These are phyloP conservation scores for Rhinoderma darwinii DNA, from an alignment of 2,113 vertebrate species.

Conservation along the genomic window DNA sequence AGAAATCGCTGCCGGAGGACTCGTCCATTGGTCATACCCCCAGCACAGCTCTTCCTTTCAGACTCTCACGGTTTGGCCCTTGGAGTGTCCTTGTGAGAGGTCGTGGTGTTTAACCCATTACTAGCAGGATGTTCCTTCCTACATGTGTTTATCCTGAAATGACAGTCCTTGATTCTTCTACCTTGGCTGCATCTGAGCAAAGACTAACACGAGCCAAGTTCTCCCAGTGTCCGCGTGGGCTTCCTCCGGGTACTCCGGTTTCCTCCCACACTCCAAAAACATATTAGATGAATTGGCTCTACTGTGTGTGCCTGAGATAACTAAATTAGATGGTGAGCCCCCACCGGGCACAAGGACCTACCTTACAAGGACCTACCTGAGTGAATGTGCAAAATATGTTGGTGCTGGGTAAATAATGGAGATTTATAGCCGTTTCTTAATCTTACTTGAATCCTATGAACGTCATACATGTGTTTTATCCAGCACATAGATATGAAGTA, in stretches of 20 bases:
- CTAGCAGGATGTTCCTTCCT: not conserved
- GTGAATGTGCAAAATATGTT: not conserved
- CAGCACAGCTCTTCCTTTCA: not conserved
- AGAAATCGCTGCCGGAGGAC: constrained; percentile 41
- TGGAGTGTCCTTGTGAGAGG: constrained; percentile 19
- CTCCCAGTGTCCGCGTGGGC: not conserved
- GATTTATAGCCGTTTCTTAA: not conserved
- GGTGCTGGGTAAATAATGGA: not conserved
- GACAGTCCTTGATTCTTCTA: constrained; percentile 21
- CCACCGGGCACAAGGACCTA: not conserved
- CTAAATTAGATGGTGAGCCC: not conserved
- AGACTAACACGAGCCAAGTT: not conserved
- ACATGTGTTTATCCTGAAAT: not conserved
- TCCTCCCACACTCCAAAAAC: not conserved
- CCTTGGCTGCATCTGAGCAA: not conserved
- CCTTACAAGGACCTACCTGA: no score
- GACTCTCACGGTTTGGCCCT: not conserved
- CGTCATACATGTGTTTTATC: no score
- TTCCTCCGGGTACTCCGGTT: not conserved
- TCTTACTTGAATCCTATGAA: not conserved
- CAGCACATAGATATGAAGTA: not conserved
- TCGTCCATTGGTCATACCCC: not conserved
- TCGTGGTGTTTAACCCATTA: constrained; percentile 9
- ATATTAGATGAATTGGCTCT: not conserved
- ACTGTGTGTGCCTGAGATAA: not conserved